Conservation (phyloP, 2,888 invertebrate species). For the Drosophila pseudotalamancana region DNA sequence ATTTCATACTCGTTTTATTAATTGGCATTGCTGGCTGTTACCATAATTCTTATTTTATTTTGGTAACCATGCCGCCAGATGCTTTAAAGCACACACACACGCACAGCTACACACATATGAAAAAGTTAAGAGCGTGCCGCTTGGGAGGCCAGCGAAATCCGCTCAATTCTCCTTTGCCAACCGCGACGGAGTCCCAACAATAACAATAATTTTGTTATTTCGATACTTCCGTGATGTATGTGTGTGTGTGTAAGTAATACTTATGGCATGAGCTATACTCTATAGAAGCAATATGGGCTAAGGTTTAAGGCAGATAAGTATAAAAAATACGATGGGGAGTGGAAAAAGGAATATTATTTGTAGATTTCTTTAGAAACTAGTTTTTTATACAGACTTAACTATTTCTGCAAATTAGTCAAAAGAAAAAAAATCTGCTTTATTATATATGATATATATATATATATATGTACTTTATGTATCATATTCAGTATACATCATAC, state of each 20-base stretch:
- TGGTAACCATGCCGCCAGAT: slow-evolving; percentile 22
- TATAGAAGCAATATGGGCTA: too few relatives aligned
- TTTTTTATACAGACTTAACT: background rate
- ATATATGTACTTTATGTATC: background rate
- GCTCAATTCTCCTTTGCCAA: slow-evolving; percentile 51
- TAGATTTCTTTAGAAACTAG: background rate
- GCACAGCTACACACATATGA: background rate
- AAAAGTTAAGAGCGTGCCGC: slow-evolving; percentile 53
- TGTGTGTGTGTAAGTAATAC: slow-evolving; percentile 14
- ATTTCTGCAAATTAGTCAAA: background rate
- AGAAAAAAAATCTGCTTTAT: too few relatives aligned
- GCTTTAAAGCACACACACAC: slow-evolving; percentile 36
- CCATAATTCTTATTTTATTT: slow-evolving; percentile 9
- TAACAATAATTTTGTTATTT: slow-evolving; percentile 81
- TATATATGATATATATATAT: too few relatives aligned
- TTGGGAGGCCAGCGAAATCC: slow-evolving; percentile 64
- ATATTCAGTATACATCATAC: background rate
- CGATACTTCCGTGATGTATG: slow-evolving; percentile 63
- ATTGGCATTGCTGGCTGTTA: slow-evolving; percentile 47
- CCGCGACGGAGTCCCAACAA: slow-evolving; percentile 47
- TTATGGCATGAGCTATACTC: slow-evolving; percentile 29
- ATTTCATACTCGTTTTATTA: slow-evolving; percentile 42
- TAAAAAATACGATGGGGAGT: too few relatives aligned
- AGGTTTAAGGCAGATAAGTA: too few relatives aligned
- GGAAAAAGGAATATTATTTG: too few relatives aligned